phyloP scores from a whole-genome alignment of 1,140 invertebrate genomes.

The Anastrepha obliqua region DNA sequence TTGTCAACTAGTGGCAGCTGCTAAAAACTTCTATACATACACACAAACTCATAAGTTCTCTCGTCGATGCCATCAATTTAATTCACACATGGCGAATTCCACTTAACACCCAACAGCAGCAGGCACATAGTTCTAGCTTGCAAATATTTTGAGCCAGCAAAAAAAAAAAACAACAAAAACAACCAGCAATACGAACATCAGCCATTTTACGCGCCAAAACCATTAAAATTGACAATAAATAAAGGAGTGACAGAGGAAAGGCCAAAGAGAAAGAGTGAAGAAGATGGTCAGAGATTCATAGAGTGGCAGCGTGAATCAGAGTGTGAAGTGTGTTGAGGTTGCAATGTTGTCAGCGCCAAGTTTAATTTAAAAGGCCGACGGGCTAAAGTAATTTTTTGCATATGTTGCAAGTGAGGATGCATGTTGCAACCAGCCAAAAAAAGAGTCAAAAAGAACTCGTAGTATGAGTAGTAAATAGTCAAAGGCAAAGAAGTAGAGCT shows the following conservation, averaged over 20 bases:
- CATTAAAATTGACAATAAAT: slow-evolving; percentile 52
- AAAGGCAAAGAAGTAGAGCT: background rate
- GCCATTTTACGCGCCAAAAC: slow-evolving; percentile 47
- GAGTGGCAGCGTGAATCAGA: background rate
- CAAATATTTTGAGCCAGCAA: slow-evolving; percentile 14
- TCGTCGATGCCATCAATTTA: slow-evolving; percentile 47
- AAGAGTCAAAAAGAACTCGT: background rate
- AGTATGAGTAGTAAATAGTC: slow-evolving; percentile 27
- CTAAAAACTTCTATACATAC: background rate
- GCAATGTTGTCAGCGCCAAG: slow-evolving; percentile 45
- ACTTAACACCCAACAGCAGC: slow-evolving; percentile 41
- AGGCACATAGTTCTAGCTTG: slow-evolving; percentile 15
- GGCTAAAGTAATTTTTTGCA: slow-evolving; percentile 47
- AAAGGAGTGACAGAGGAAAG: background rate
- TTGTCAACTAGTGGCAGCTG: slow-evolving; percentile 44
- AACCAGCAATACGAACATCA: slow-evolving; percentile 19
- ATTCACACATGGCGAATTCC: slow-evolving; percentile 43
- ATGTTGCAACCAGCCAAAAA: slow-evolving; percentile 12
- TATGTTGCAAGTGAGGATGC: slow-evolving; percentile 37
- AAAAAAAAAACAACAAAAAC: slow-evolving; percentile 2
- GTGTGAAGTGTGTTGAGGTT: slow-evolving; percentile 33
- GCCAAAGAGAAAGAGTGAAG: background rate
- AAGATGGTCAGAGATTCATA: background rate
- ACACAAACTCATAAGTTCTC: background rate
- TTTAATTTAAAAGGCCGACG: slow-evolving; percentile 39